Percentiles rank a stretch among this genome's conserved stretches.
These are phyloP conservation scores for Platyrinchus mystaceus DNA, from an alignment of 2,797 vertebrate genomes.

Conservation along the genomic window DNA sequence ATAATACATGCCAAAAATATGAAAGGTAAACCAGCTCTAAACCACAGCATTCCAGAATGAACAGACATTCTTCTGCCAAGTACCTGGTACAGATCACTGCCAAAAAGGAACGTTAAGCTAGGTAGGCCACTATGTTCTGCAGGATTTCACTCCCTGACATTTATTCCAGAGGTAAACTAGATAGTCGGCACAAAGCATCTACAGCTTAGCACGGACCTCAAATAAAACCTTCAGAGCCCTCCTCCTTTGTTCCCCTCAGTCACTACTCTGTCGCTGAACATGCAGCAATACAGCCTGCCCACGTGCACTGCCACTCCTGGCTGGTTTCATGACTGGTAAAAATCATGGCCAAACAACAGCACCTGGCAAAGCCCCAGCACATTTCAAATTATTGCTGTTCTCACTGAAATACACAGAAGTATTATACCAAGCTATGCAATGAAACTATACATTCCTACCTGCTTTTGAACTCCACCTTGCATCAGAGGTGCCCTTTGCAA, in stretches of 20 bases:
- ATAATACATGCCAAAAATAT: not conserved
- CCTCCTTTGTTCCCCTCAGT: not conserved
- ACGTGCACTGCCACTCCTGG: accelerated
- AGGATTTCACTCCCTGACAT: not conserved
- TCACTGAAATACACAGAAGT: not conserved
- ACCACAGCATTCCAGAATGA: not conserved
- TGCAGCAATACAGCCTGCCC: not conserved
- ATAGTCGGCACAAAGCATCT: accelerated
- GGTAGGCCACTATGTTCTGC: not conserved
- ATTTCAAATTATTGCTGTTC: not conserved
- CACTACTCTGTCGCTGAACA: accelerated
- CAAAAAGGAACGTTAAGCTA: not conserved
- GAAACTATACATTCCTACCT: not conserved
- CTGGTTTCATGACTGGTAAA: not conserved
- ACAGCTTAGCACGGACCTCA: not conserved
- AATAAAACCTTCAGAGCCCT: not conserved
- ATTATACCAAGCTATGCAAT: not conserved
- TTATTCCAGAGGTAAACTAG: not conserved
- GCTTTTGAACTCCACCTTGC: not conserved
- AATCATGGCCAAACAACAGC: not conserved
- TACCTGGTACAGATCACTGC: not conserved
- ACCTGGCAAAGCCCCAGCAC: not conserved
- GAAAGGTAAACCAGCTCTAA: not conserved
- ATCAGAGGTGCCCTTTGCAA: not conserved
- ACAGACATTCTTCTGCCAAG: not conserved